These are phyloP conservation scores for Onthophagus taurus DNA, from an alignment of 1,140 invertebrate genomes.

Conservation along the genomic window DNA sequence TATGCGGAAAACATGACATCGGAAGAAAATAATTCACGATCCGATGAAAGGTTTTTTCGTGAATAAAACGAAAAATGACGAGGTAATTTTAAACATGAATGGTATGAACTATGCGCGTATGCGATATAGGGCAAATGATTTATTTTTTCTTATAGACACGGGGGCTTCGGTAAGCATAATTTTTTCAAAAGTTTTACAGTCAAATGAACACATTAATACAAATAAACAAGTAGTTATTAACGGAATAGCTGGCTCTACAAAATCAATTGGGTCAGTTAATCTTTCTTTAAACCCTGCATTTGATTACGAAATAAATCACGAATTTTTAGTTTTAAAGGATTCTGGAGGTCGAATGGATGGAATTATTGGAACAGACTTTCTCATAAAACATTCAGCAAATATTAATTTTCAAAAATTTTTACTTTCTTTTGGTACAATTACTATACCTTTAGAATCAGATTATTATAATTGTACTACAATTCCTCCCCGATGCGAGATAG, in stretches of 20 bases:
- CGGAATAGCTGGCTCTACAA: slow-evolving; percentile 10
- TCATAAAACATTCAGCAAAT: slow-evolving; percentile 12
- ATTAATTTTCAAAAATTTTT: slow-evolving; percentile 14
- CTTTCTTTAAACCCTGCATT: slow-evolving; percentile 1
- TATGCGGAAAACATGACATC: too few relatives aligned
- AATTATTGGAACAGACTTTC: too few relatives aligned
- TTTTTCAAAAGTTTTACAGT: slow-evolving; percentile 11
- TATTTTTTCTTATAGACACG: slow-evolving; percentile 16
- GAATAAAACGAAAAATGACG: neutral
- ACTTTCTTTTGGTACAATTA: slow-evolving; percentile 10
- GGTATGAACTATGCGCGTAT: too few relatives aligned
- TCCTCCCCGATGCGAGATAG: slow-evolving; percentile 15
- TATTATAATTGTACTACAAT: slow-evolving; percentile 11
- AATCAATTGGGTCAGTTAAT: slow-evolving; percentile 2
- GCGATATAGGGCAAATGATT: neutral
- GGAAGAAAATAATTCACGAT: too few relatives aligned
- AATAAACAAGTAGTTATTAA: slow-evolving; percentile 11
- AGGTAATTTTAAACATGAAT: slow-evolving; percentile 12
- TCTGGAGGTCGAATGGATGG: too few relatives aligned
- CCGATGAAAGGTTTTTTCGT: too few relatives aligned
- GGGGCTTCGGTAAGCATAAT: slow-evolving; percentile 15
- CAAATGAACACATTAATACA: slow-evolving; percentile 8
- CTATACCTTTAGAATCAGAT: slow-evolving; percentile 13
- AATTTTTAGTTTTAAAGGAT: slow-evolving; percentile 16
- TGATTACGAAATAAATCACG: slow-evolving; percentile 8